Percentiles rank a stretch among this genome's conserved stretches.
phyloP scores from a whole-genome alignment of 2,888 invertebrate genomes.

The Sylvicola cinctus region DNA sequence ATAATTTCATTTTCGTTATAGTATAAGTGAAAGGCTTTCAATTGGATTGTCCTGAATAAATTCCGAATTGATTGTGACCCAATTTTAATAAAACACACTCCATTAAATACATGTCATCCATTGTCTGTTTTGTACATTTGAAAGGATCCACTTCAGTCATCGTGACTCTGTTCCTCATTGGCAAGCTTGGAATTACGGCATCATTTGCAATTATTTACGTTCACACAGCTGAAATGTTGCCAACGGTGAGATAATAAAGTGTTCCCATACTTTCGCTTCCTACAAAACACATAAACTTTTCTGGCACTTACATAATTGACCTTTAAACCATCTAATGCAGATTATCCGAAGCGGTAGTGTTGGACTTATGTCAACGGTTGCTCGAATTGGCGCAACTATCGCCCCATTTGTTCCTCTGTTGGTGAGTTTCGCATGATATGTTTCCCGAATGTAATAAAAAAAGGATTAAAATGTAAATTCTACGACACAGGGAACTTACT shows the following conservation, averaged over 20 bases:
- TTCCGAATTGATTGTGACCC: no score
- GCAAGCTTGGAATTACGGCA: constrained; percentile 40
- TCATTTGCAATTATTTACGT: constrained; percentile 42
- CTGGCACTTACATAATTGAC: not conserved
- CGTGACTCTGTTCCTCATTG: constrained; percentile 33
- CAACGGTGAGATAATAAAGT: constrained; percentile 14
- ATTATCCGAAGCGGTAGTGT: constrained; percentile 35
- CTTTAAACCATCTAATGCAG: constrained; percentile 11
- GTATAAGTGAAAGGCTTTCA: no score
- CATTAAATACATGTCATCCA: no score
- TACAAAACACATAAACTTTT: no score
- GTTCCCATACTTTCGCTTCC: no score
- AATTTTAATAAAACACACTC: no score
- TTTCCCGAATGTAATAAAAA: constrained; percentile 5
- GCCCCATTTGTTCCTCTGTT: constrained; percentile 39
- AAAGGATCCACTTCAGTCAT: constrained; percentile 31
- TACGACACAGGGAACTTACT: constrained; percentile 26
- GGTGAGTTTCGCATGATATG: constrained; percentile 17
- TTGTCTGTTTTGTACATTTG: no score
- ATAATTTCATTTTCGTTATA: no score
- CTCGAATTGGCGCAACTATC: constrained; percentile 35
- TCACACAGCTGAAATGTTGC: constrained; percentile 28
- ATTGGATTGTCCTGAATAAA: no score
- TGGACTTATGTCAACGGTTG: constrained; percentile 35
- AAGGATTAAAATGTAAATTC: not conserved